Conservation (phyloP, 92 coral and sea anemone species). For the Palythoa heliodiscus region DNA sequence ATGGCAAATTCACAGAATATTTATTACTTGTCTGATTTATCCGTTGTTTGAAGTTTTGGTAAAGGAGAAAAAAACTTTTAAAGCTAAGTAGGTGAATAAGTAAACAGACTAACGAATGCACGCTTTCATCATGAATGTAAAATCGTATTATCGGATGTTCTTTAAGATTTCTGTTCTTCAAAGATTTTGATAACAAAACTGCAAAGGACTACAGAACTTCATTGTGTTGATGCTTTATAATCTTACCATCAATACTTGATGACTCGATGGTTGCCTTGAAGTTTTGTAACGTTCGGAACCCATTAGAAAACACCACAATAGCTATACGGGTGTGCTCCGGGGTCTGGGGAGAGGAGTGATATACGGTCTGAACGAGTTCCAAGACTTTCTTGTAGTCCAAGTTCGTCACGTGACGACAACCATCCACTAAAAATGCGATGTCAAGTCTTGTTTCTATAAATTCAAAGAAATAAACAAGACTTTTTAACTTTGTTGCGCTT, state of each 20-base stretch:
- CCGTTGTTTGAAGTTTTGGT: too few species aligned
- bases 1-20: too few species aligned
- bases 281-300: slow-evolving; percentile 54
- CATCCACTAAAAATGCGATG: slow-evolving; percentile 63
- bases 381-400: slow-evolving; percentile 57
- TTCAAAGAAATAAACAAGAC: neutral
- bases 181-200: neutral
- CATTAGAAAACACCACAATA: slow-evolving; percentile 63
- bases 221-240: neutral
- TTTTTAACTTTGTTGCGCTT: neutral
- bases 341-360: slow-evolving; percentile 55
- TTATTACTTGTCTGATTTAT: too few species aligned
- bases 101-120: too few species aligned
- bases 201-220: neutral
- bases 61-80: too few species aligned
- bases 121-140: too few species aligned
- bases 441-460: slow-evolving; percentile 67
- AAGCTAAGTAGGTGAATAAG: too few species aligned
- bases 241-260: slow-evolving; percentile 37
- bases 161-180: too few species aligned
- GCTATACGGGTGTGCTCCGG: slow-evolving; percentile 59
- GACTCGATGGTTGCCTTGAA: slow-evolving; percentile 42
- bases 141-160: too few species aligned
- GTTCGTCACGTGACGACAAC: slow-evolving; percentile 63
- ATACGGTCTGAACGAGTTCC: slow-evolving; percentile 51